Evolutionary conservation across 35 echinoderm and acorn worm genomes (phyloP).

Genomic region (Apostichopus parvimensis): DNA sequence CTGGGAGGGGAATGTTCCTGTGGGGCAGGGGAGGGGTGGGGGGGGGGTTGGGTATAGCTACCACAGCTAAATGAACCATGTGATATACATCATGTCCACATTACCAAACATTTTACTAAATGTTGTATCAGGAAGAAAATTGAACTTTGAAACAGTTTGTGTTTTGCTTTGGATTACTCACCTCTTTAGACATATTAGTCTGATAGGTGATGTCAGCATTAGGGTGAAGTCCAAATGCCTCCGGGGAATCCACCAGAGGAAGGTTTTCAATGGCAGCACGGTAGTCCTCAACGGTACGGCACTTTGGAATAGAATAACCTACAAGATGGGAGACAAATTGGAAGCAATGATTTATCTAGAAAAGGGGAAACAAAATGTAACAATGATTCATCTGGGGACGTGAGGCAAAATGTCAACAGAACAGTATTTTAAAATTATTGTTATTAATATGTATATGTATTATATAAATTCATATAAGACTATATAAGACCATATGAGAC

Average conservation of each 20-base stretch:
- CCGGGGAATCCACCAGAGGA: constrained; percentile 84
- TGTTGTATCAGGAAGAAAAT: not conserved
- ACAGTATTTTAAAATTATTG: too few relatives aligned
- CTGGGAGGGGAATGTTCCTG: too few relatives aligned
- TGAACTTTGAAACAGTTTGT: not conserved
- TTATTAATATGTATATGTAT: too few relatives aligned
- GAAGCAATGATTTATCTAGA: not conserved
- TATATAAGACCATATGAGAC: too few relatives aligned
- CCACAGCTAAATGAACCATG: too few relatives aligned
- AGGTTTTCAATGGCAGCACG: constrained; percentile 87
- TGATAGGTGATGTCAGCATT: constrained; percentile 99
- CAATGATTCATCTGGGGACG: not conserved
- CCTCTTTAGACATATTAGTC: constrained; percentile 96
- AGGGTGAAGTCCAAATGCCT: constrained; percentile 98
- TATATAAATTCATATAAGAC: too few relatives aligned
- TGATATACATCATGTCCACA: too few relatives aligned
- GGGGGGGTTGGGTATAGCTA: too few relatives aligned
- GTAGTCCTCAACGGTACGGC: constrained; percentile 91
- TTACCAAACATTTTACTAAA: too few relatives aligned
- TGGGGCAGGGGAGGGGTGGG: too few relatives aligned
- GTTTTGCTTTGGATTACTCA: constrained; percentile 12
- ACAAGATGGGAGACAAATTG: not conserved
- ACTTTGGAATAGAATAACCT: constrained; percentile 92
- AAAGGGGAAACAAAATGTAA: not conserved
- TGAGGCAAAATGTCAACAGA: too few relatives aligned